Conservation (phyloP, 2,888 invertebrate species). For the Altica lythri region DNA sequence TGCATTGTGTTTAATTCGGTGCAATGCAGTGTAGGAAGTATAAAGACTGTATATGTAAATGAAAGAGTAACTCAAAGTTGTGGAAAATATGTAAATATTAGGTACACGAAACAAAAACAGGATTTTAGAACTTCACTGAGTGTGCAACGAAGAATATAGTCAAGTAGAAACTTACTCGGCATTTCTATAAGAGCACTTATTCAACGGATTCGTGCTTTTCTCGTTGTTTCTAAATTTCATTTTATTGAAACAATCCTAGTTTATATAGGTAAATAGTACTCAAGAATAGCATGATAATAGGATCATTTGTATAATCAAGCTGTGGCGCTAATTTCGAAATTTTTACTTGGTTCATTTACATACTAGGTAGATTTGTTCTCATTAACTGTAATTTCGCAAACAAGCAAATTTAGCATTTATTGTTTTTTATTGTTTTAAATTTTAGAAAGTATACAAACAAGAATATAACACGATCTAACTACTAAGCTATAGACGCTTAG, state of each 20-base stretch:
- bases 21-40: no score
- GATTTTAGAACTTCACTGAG: constrained; percentile 12
- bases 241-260: neutral
- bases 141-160: neutral
- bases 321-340: neutral
- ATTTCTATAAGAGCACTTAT: neutral
- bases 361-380: no score
- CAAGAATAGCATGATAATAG: neutral
- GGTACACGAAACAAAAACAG: constrained; percentile 7
- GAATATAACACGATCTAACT: no score
- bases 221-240: constrained; percentile 1
- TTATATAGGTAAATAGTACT: neutral
- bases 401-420: no score
- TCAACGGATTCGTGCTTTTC: neutral
- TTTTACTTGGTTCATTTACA: no score
- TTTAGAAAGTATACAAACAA: no score
- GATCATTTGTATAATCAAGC: constrained; percentile 3
- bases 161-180: neutral
- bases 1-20: no score
- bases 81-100: constrained; percentile 9
- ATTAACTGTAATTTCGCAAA: no score
- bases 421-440: no score
- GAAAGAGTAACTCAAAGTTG: neutral
- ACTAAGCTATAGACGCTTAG: no score
- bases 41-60: constrained; percentile 5